phyloP scores from a whole-genome alignment of 2,888 invertebrate genomes.

The Pollenia griseotomentosa region DNA sequence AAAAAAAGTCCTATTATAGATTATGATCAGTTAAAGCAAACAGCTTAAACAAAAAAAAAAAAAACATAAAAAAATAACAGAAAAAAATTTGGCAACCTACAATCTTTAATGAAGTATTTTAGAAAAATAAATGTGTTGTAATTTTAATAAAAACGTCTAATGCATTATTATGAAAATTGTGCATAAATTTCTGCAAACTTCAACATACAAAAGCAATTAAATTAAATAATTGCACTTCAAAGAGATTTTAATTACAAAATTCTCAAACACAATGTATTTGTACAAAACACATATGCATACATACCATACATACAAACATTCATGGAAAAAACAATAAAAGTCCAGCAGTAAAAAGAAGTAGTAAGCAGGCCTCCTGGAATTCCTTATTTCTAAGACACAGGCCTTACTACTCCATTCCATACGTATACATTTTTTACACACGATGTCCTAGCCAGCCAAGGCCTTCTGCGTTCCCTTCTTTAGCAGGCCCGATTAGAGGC shows the following conservation, averaged over 20 bases:
- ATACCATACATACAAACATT: background rate
- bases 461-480: too few relatives aligned
- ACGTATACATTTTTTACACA: too few relatives aligned
- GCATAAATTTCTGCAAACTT: constrained; percentile 73
- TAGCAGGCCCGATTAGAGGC: too few relatives aligned
- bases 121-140: constrained; percentile 22
- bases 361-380: too few relatives aligned
- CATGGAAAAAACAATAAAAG: constrained; percentile 13
- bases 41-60: background rate
- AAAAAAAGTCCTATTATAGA: too few relatives aligned
- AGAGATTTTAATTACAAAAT: constrained; percentile 75
- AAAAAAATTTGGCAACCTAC: background rate
- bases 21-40: background rate
- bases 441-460: too few relatives aligned
- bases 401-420: too few relatives aligned
- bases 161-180: constrained; percentile 49
- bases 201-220: constrained; percentile 73
- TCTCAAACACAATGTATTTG: constrained; percentile 66
- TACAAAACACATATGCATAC: constrained; percentile 7
- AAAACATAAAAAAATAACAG: background rate
- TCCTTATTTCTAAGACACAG: too few relatives aligned
- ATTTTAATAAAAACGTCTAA: constrained; percentile 53
- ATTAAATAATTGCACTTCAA: constrained; percentile 74
- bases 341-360: too few relatives aligned
- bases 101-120: constrained; percentile 7